Conservation (phyloP, 2,888 invertebrate genomes). For the Lordiphosa fenestrarum region DNA sequence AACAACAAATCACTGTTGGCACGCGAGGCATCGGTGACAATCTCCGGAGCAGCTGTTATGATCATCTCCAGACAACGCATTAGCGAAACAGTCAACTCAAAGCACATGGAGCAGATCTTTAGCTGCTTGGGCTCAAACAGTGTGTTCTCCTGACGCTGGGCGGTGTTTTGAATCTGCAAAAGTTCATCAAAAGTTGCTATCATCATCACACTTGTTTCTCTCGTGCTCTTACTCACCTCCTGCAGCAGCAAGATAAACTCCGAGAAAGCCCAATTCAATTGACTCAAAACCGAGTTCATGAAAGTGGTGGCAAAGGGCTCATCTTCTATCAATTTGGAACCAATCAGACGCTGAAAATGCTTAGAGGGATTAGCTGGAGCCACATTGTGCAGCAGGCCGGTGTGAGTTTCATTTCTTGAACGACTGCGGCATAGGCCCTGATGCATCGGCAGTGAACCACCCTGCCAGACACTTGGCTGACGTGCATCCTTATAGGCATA, state of each 20-base stretch:
- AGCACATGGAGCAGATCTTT: conserved; percentile 91
- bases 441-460: conserved; percentile 76
- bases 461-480: conserved; percentile 82
- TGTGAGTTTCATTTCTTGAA: conserved; percentile 79
- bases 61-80: conserved; percentile 91
- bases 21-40: conserved; percentile 85
- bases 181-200: neutral
- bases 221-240: conserved; percentile 82
- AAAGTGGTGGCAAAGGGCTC: conserved; percentile 85
- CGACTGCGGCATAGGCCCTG: conserved; percentile 78
- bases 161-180: conserved; percentile 84
- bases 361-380: conserved; percentile 79
- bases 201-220: no score
- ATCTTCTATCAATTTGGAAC: conserved; percentile 83
- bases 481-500: conserved; percentile 87
- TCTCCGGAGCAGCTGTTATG: conserved; percentile 83
- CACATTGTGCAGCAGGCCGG: conserved; percentile 79
- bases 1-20: conserved; percentile 88
- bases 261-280: conserved; percentile 93
- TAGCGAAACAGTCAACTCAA: conserved; percentile 89
- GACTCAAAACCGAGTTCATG: conserved; percentile 89
- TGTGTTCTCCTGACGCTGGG: conserved; percentile 81
- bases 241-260: conserved; percentile 92
- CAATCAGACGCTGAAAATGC: conserved; percentile 82
- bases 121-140: conserved; percentile 89